Conservation (phyloP, 2,888 invertebrate species). For the Synanthedon tipuliformis region DNA sequence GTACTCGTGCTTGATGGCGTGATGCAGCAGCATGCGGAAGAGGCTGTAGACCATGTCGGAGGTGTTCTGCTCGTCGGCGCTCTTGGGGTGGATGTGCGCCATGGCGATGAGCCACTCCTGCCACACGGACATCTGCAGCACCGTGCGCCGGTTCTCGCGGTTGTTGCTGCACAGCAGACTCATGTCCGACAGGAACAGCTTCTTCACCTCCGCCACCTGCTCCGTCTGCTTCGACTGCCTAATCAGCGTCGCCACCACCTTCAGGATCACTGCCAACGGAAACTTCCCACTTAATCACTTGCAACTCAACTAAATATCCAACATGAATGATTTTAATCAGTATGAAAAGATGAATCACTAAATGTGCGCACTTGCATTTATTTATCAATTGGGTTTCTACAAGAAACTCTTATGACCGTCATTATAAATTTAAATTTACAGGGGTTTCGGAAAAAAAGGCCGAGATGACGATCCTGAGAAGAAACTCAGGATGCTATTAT, state of each 20-base stretch:
- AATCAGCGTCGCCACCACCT: conserved; percentile 97
- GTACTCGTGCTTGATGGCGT: conserved; percentile 98
- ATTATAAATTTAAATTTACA: too few relatives aligned
- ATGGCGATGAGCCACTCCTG: conserved; percentile 99
- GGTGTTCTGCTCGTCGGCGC: conserved; percentile 93
- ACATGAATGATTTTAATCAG: too few relatives aligned
- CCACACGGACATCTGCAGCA: conserved; percentile 99
- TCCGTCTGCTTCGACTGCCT: conserved; percentile 96
- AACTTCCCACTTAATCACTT: too few relatives aligned
- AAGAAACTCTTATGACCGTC: too few relatives aligned
- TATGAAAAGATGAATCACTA: too few relatives aligned
- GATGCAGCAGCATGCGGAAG: conserved; percentile 97
- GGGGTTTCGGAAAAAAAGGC: too few relatives aligned
- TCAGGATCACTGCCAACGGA: conserved; percentile 85
- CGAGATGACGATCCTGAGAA: too few relatives aligned
- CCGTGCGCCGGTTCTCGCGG: conserved; percentile 95
- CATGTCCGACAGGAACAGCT: conserved; percentile 97
- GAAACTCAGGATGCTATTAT: too few relatives aligned
- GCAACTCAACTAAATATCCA: too few relatives aligned
- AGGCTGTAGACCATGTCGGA: conserved; percentile 98
- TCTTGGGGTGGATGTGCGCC: conserved; percentile 97
- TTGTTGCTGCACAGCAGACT: conserved; percentile 97
- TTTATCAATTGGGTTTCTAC: too few relatives aligned
- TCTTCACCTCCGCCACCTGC: conserved; percentile 91
- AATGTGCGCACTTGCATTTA: too few relatives aligned